A percentile compares a stretch with the other conserved stretches of the same genome.
Evolutionary conservation across 1,140 invertebrate species (phyloP).

Genomic region (Philotrypesis tridentata): DNA sequence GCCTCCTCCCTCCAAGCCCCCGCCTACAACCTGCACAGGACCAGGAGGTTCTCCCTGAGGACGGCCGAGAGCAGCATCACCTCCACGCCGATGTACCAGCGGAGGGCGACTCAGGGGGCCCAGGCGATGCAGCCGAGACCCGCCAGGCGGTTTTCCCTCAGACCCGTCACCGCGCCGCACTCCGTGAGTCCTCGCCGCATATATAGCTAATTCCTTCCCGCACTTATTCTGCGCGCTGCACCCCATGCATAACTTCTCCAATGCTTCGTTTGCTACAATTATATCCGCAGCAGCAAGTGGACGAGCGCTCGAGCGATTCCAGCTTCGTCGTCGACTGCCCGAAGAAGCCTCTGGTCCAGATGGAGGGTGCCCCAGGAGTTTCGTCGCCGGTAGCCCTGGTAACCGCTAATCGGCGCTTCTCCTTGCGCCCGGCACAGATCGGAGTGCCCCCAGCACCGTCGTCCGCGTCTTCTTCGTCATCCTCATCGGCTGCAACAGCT

Average conservation of each 20-base stretch:
- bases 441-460: conserved; percentile 50
- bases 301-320: conserved; percentile 50
- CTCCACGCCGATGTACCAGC: conserved; percentile 55
- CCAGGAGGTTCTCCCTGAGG: conserved; percentile 62
- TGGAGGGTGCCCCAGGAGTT: conserved; percentile 62
- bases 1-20: conserved; percentile 20
- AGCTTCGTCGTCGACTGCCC: conserved; percentile 61
- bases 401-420: conserved; percentile 55
- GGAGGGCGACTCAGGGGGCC: conserved; percentile 47
- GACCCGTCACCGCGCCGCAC: conserved; percentile 56
- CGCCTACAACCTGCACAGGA: background rate
- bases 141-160: conserved; percentile 69
- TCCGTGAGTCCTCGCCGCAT: background rate
- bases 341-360: conserved; percentile 63
- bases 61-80: conserved; percentile 56
- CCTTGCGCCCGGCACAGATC: conserved; percentile 61
- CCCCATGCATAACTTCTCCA: no score
- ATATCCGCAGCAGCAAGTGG: conserved; percentile 32
- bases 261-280: no score
- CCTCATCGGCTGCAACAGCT: background rate
- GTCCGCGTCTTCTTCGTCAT: background rate
- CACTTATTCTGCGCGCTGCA: no score
- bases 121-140: conserved; percentile 7
- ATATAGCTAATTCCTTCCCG: no score
- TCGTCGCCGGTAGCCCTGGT: conserved; percentile 58